Conservation (phyloP, 2,797 vertebrate genomes). For the Pogonophryne albipinna region DNA sequence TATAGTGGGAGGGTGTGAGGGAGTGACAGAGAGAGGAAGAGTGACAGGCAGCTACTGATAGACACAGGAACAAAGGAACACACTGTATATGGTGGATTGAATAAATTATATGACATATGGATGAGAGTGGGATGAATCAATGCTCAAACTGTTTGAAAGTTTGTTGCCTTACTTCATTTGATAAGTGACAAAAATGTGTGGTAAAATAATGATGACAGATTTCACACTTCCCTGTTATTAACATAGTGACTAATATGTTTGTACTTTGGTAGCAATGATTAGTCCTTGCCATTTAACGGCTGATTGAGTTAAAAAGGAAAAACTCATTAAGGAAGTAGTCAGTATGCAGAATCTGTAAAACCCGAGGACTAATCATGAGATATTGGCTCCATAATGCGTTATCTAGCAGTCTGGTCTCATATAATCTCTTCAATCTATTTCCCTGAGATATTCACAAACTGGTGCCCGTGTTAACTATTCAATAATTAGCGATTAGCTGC, state of each 20-base stretch:
- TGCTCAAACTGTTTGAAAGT: background rate
- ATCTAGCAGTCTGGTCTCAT: background rate
- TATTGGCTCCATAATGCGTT: background rate
- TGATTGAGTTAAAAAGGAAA: background rate
- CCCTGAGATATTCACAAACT: background rate
- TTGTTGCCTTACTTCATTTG: background rate
- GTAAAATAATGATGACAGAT: background rate
- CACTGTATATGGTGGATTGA: background rate
- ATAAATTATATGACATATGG: background rate
- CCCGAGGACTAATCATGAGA: background rate
- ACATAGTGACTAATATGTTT: background rate
- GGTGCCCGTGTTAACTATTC: background rate
- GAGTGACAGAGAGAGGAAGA: background rate
- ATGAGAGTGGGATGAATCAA: background rate
- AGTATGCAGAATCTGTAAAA: background rate
- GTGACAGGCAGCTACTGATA: slow-evolving; percentile 21
- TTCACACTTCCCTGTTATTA: background rate
- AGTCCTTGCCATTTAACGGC: background rate
- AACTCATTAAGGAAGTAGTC: background rate
- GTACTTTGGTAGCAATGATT: background rate
- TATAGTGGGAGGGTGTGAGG: slow-evolving; percentile 20
- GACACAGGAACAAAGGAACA: background rate
- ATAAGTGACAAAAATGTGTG: background rate
- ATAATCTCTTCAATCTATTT: slow-evolving; percentile 4
- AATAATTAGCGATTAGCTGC: background rate